Base-by-base conservation (phyloP, 2,888 invertebrate genomes). In the Patella pellucida region DNA sequence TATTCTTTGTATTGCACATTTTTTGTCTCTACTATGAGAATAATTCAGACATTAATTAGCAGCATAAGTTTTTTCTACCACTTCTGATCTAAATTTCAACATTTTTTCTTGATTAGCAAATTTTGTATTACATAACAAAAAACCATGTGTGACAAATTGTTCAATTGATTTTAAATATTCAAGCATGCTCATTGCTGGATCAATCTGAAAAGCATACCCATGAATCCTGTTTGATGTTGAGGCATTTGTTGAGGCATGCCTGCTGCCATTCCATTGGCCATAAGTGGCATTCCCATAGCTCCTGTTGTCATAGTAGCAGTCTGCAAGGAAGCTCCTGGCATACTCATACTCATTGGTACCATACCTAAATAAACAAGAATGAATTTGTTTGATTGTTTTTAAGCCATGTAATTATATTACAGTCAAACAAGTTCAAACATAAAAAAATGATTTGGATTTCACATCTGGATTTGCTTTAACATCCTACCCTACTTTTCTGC, bases 201-300 rank as follows among this genome's bases (percentile, higher is more conserved):
- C 71, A 71, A 52, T 27, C 71, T 54, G 23, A 50, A 67, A 72
- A 72, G 16, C 11, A 41, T 56, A 72, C 72, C 72, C 62, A 54
- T 67, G 56, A 72, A 72, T 67, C 56, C 73, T 27, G 62, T 23
- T 62, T 62, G 62, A 9, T 78, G 68, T 23, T 81, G 69, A 67
- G 79, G 77, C 67, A 80, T 80, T 41, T 78, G 68, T 23, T 81
- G 69, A 67, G 79, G 77, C 67, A 80, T 80, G 76, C 79, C 79
- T 68, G 83, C 82, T 51, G 82, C 76, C 72, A 86, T 80, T 52
- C 88, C 86, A 82, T 86, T 87, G n/a, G 85, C 81, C 86, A 87
- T 86, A 62, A 85, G 81, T 31, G 87, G 86, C 84, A 86, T 83
- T n/a, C 83, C 78, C 67, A 86, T 76, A 27, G 83, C 81, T 31